Base-by-base conservation (phyloP, 1,140 invertebrate species). In the Rhopalosiphum padi region DNA sequence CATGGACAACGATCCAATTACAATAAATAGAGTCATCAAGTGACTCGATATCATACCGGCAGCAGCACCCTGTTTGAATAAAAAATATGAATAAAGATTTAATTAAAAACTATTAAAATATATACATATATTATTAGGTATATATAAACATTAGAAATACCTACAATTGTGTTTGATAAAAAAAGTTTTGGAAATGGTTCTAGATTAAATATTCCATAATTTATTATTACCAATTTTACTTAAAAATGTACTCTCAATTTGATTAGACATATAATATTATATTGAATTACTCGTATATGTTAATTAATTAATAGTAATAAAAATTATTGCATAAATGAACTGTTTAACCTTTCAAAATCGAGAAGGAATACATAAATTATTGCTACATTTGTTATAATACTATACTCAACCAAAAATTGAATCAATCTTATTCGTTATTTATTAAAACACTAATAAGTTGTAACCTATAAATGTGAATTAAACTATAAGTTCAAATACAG, bases 21-120 rank as follows among this genome's bases (percentile, higher is more conserved):
- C 97, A 15, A 97, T 96, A 96, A 97, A 97, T 0, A 97, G 94
- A 0, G 97, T 97, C 15, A 96, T 95, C 0, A 96, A 94, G 94
- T 97, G 97, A 43, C 97, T 96, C 21, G 96, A 95, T 46, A 97
- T 96, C 96, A 97, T 97, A 18, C 97, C 97, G 3, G 95, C 95
- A 0, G 96, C 96, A 23, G 97, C 97, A 41, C 97, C 97, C 95
- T 96, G 94, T 87, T 94, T 94, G 94, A 93, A 94, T 48, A 94
- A 94, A 89, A 48, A 48, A n/a, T 30, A 87, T 21, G 48, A 30
- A 83, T 43, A 77, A 5, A 93, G 7, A 55, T 86, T 82, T 22
- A 83, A 83, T 23, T 83, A 22, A 37, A 21, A 83, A 83, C 7
- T 35, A 23, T 35, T 82, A 82, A 82, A 82, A 82, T 68, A 68